Base-by-base conservation (phyloP, 2,888 invertebrate species). In the Tenthredo scrophulariae region DNA sequence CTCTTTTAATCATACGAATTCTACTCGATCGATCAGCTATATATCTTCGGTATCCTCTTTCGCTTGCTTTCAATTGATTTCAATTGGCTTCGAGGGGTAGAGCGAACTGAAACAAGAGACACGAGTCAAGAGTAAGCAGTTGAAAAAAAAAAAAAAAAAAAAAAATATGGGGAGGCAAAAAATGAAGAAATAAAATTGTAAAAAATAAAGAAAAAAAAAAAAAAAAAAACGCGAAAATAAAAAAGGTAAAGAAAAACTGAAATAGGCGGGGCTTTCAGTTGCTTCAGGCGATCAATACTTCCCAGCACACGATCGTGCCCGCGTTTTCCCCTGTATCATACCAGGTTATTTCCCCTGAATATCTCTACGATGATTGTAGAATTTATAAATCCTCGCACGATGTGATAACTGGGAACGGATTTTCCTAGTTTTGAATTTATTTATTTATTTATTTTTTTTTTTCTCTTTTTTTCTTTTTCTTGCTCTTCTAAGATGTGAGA, bases 221-320 rank as follows among this genome's bases (percentile, higher is more conserved):
- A 43, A 82, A 82, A 82, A 65, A 37, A 50, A 29, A 22, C n/a
- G n/a, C n/a, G n/a, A 58, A 40, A 62, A 10, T 22, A 40, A 80
- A 40, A 26, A n/a, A 1, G 1, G 6, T 13, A 65, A 10, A 15
- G 5, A 65, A 82, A 82, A 82, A 65, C 22, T 37, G 26, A 80
- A 82, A 82, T 82, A 83, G 83, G 83, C 70, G 67, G 83, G 83
- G 83, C 67, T 67, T 83, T 50, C 33, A 83, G 67, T 46, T 80
- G 83, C 83, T 70, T 67, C 83, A 58, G 50, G 29, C 83, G 83
- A 83, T 83, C 83, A 83, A 83, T 83, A 83, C 83, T 83, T 29
- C n/a, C 46, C 46, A 83, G 70, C 67, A 65, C 40, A 80, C 46
- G 46, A 83, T 70, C 46, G 70, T 50, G 67, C 67, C 46, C 67